Conservation (phyloP, 2,797 vertebrate species). For the Gymnoscopelus braueri region DNA sequence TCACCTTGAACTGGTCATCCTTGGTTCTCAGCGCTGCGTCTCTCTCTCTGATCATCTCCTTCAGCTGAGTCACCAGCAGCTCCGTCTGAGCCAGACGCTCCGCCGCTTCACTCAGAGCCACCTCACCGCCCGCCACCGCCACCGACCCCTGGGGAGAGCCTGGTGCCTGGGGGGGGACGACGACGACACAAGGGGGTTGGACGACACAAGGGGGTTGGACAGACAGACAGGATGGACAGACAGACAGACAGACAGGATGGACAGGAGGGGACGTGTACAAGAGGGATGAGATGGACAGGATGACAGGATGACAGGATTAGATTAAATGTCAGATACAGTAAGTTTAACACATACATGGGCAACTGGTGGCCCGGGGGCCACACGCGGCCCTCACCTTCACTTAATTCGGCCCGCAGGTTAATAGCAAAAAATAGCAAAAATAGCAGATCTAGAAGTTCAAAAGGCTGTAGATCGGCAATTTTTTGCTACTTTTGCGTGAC, state of each 20-base stretch:
- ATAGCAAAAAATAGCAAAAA: too few relatives aligned
- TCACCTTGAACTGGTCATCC: constrained; percentile 87
- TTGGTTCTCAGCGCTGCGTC: constrained; percentile 82
- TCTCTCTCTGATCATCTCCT: constrained; percentile 89
- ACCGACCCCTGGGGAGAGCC: constrained; percentile 55
- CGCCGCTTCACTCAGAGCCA: constrained; percentile 75
- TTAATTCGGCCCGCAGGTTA: too few relatives aligned
- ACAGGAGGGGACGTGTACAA: not conserved
- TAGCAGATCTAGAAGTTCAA: too few relatives aligned
- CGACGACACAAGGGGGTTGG: too few relatives aligned
- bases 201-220: too few relatives aligned
- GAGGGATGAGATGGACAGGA: too few relatives aligned
- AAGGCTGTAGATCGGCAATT: too few relatives aligned
- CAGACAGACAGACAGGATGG: not conserved
- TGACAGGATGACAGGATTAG: not conserved
- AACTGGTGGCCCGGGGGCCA: too few relatives aligned
- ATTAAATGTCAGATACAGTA: too few relatives aligned
- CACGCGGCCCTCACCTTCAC: too few relatives aligned
- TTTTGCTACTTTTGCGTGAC: too few relatives aligned
- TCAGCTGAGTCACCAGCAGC: constrained; percentile 88
- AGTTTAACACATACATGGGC: too few relatives aligned
- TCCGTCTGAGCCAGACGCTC: constrained; percentile 86
- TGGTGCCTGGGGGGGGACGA: constrained; percentile 65
- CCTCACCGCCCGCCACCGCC: constrained; percentile 25
- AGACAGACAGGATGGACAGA: not conserved